These are phyloP conservation scores for Dallia pectoralis DNA, from an alignment of 2,797 vertebrate genomes.

Conservation along the genomic window DNA sequence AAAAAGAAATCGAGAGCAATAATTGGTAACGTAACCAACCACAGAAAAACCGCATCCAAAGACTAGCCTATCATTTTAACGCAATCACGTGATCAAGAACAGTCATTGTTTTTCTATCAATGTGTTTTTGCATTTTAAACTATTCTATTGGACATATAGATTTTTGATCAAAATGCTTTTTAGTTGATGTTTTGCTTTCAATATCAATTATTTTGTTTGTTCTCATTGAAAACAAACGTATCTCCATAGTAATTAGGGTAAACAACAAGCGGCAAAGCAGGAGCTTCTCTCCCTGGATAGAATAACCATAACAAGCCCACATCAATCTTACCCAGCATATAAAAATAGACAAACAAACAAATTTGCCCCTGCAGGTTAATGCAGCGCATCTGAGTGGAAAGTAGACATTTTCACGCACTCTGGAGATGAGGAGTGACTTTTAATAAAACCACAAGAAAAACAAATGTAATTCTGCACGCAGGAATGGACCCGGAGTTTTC, in stretches of 20 bases:
- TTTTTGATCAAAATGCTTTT: no score
- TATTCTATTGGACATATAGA: no score
- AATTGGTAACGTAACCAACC: no score
- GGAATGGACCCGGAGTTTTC: constrained; percentile 68
- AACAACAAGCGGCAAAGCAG: constrained; percentile 78
- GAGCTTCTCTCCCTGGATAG: constrained; percentile 81
- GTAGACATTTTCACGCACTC: constrained; percentile 96
- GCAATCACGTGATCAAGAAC: no score
- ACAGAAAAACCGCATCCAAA: no score
- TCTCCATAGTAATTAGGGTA: constrained; percentile 85
- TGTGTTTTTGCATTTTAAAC: no score
- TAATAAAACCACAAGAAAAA: constrained; percentile 90
- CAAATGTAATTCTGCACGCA: constrained; percentile 84
- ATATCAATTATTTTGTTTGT: no score
- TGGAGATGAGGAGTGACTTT: constrained; percentile 95
- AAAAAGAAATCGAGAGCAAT: no score
- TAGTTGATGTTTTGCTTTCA: no score
- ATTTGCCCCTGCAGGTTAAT: constrained; percentile 91
- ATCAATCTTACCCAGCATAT: constrained; percentile 92
- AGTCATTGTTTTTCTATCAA: no score
- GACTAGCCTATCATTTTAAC: no score
- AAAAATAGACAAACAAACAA: constrained; percentile 96
- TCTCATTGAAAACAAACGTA: no score
- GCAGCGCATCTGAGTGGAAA: constrained; percentile 97
- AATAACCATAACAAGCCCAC: constrained; percentile 83